phyloP scores from a whole-genome alignment of 2,113 vertebrate genomes.

The Promerops cafer region DNA sequence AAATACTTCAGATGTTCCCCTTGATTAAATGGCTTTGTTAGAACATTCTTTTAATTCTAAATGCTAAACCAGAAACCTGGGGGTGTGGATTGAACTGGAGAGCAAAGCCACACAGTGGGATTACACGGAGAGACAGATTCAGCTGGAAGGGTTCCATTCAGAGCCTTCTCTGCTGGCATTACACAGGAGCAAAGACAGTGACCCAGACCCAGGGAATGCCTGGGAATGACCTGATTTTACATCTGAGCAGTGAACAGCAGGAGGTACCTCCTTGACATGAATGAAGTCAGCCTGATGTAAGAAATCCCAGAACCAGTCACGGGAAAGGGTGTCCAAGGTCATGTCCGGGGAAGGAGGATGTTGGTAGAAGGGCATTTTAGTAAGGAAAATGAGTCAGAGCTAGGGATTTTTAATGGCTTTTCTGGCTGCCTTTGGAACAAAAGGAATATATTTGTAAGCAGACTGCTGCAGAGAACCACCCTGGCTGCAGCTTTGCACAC shows the following conservation, averaged over 20 bases:
- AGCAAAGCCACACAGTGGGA: background rate
- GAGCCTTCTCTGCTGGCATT: background rate
- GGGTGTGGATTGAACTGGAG: background rate
- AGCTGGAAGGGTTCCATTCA: background rate
- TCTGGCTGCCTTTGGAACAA: background rate
- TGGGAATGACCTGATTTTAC: background rate
- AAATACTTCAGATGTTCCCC: background rate
- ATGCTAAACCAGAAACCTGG: background rate
- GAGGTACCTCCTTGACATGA: background rate
- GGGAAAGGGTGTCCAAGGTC: background rate
- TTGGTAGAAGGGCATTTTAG: background rate
- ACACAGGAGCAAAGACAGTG: background rate
- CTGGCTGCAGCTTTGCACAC: background rate
- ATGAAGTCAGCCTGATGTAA: background rate
- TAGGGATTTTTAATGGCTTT: background rate
- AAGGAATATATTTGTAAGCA: background rate
- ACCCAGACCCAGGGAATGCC: background rate
- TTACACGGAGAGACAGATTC: accelerated
- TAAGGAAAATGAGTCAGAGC: background rate
- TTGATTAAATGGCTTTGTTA: background rate
- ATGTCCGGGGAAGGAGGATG: background rate
- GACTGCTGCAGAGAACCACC: background rate
- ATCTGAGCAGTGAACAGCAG: background rate
- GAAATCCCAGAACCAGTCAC: background rate
- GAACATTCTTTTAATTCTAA: background rate